Base-by-base conservation (phyloP, 2,888 invertebrate species). In the Stenoptilia bipunctidactyla region DNA sequence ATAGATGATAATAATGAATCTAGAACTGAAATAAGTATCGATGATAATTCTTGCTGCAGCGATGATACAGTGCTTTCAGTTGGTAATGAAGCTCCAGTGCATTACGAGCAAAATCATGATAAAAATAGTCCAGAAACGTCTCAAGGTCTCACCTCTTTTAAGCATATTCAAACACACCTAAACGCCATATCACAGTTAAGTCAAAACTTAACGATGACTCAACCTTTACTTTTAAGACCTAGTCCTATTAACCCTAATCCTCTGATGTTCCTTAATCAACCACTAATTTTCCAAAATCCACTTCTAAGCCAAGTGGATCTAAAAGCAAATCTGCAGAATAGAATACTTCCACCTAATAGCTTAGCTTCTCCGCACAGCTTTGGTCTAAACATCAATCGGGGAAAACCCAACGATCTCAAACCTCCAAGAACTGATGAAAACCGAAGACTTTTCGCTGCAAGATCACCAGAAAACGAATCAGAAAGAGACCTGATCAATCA, bases 1-100 rank as follows among this genome's bases (percentile, higher is more conserved):
- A 75, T 77, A 14, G 73, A 73, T 5, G 70, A 67, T 15, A 55
- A 51, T 0, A 57, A 51, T 12, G 55, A 58, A 47, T 55, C 54
- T 4, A 56, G 80, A 53, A 68, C 74, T 10, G 80, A 80, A 46
- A 79, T 82, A 25, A 82, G 84, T 44, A 73, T 86, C 42, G 85
- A 86, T 49, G 86, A 87, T 13, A 86, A 87, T 46, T 91, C 90
- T 44, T 89, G 90, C 48, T 89, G 90, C 51, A 90, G 90, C 52
- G 92, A 92, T 54, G 92, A 92, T 56, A 93, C 93, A 34, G 93
- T 92, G 2, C 61, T 93, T 25, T 93, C 92, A 51, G 93, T 93
- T 47, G 92, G 93, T 4, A 92, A 92, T 59, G 93, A 93, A 53
- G 88, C 87, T 1, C 85, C 87, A 14, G 75, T 87, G 5, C 80